Percentiles rank a stretch among this genome's conserved stretches.
Conservation (phyloP, 2,797 vertebrate genomes). For the Acipenser ruthenus region DNA sequence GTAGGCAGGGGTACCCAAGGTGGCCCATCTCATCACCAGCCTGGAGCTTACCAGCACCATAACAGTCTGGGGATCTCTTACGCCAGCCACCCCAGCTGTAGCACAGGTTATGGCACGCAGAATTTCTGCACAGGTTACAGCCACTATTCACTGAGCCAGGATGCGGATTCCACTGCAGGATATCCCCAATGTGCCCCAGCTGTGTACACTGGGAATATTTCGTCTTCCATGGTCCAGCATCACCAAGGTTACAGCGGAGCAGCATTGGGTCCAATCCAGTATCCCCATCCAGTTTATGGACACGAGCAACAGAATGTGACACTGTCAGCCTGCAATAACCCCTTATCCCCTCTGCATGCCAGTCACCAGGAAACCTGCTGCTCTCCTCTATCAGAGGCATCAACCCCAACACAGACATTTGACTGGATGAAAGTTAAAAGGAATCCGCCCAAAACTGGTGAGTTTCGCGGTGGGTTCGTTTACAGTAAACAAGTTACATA, state of each 20-base stretch:
- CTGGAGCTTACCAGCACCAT: constrained; percentile 74
- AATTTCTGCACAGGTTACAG: constrained; percentile 79
- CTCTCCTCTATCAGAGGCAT: constrained; percentile 75
- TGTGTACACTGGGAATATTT: constrained; percentile 85
- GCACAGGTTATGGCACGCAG: constrained; percentile 73
- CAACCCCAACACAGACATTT: constrained; percentile 83
- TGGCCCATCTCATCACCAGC: constrained; percentile 59
- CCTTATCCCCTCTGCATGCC: constrained; percentile 77
- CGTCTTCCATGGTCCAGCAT: constrained; percentile 73
- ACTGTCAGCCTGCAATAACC: constrained; percentile 70
- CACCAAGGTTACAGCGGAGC: constrained; percentile 76
- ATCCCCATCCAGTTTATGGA: constrained; percentile 72
- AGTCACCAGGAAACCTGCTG: constrained; percentile 76
- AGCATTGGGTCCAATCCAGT: constrained; percentile 73
- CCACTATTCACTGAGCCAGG: constrained; percentile 82
- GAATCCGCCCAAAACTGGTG: constrained; percentile 96
- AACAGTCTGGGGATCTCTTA: constrained; percentile 75
- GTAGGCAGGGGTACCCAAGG: constrained; percentile 76
- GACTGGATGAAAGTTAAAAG: constrained; percentile 99
- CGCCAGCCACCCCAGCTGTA: constrained; percentile 69
- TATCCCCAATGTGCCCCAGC: constrained; percentile 79
- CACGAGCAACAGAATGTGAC: constrained; percentile 73
- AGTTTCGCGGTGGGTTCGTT: constrained; percentile 32
- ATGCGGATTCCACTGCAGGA: constrained; percentile 71
- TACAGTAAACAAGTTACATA: too few species aligned